These are phyloP conservation scores for Suricata suricatta DNA, from an alignment of 2,113 vertebrate genomes.

Conservation along the genomic window DNA sequence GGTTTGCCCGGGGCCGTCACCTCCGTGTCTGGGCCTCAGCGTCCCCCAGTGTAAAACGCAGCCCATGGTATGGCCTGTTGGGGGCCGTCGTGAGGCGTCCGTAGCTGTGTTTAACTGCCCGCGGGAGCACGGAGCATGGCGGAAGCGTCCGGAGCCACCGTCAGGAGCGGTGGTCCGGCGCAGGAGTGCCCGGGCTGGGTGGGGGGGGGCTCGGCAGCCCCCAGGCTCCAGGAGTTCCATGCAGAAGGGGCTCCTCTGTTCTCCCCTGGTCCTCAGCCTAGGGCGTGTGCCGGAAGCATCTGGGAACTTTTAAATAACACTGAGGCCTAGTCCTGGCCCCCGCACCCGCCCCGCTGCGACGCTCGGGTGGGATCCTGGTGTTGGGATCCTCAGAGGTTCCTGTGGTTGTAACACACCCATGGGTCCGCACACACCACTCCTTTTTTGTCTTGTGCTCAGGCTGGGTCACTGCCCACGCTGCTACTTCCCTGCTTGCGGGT, in stretches of 20 bases:
- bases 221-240: background rate
- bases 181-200: too few relatives aligned
- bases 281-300: too few relatives aligned
- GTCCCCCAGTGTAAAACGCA: background rate
- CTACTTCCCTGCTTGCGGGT: background rate
- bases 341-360: fast-evolving
- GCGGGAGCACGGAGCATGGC: fast-evolving
- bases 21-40: background rate
- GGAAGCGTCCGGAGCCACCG: fast-evolving
- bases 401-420: background rate
- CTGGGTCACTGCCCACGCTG: fast-evolving
- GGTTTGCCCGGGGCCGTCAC: too few relatives aligned
- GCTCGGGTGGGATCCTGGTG: too few relatives aligned
- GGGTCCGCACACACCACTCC: fast-evolving
- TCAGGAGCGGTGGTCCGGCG: background rate
- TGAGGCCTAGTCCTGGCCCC: background rate
- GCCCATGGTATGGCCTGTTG: background rate
- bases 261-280: fast-evolving
- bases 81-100: fast-evolving
- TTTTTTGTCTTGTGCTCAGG: too few relatives aligned
- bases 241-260: background rate
- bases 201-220: background rate
- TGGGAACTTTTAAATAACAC: too few relatives aligned
- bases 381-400: background rate
- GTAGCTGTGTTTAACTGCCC: background rate